phyloP scores from a whole-genome alignment of 2,797 vertebrate species.

The Halcyon chelicuti region DNA sequence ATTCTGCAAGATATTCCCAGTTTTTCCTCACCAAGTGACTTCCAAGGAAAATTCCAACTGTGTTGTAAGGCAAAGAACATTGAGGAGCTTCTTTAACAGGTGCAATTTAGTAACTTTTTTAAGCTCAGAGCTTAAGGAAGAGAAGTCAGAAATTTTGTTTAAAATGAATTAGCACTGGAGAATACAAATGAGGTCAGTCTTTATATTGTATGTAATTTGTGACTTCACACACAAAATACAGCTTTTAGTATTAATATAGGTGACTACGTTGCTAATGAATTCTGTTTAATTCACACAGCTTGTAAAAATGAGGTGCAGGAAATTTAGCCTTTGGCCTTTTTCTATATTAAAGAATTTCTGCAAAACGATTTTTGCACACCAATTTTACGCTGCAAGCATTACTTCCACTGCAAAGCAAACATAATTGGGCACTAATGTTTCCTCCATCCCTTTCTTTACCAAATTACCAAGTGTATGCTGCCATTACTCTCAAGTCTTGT shows the following conservation, averaged over 20 bases:
- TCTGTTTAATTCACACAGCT: not conserved
- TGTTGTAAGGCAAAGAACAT: not conserved
- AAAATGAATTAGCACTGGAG: not conserved
- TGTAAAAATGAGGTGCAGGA: not conserved
- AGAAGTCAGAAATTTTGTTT: not conserved
- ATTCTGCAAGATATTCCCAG: not conserved
- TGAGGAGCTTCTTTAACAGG: not conserved
- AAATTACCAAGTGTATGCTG: not conserved
- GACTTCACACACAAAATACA: not conserved
- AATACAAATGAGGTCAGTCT: not conserved
- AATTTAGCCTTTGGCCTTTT: not conserved
- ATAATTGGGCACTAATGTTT: not conserved
- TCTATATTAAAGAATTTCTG: not conserved
- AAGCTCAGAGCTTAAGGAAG: not conserved
- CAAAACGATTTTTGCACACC: not conserved
- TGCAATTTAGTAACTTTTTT: not conserved
- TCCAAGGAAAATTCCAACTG: not conserved
- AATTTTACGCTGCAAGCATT: not conserved
- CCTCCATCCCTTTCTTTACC: not conserved
- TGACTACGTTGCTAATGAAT: not conserved
- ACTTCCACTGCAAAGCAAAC: not conserved
- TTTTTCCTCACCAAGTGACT: not conserved
- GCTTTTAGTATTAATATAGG: not conserved
- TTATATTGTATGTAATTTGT: not conserved
- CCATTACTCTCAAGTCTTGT: not conserved